A percentile compares a stretch with the other conserved stretches of the same genome.
Evolutionary conservation across 2,888 invertebrate genomes (phyloP).

Genomic region (Zeuzera pyrina): DNA sequence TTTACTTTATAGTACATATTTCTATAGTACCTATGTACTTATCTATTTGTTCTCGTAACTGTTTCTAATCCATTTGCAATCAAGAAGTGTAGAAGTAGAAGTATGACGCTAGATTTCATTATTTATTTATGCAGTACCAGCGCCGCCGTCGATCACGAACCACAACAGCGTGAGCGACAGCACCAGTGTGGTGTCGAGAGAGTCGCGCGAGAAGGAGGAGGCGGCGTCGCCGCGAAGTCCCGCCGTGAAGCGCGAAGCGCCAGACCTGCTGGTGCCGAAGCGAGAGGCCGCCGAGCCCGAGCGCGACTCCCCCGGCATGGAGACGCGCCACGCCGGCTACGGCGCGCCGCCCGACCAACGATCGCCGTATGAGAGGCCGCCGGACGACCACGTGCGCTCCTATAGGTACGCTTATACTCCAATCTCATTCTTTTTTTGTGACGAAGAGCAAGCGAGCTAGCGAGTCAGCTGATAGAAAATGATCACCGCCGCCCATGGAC

Average conservation of each 20-base stretch:
- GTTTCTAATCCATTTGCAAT: too few relatives aligned
- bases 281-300: constrained; percentile 76
- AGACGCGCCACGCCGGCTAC: constrained; percentile 77
- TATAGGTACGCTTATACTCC: constrained; percentile 50
- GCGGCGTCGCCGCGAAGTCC: constrained; percentile 51
- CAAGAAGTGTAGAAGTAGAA: too few relatives aligned
- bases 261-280: constrained; percentile 78
- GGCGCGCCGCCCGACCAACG: constrained; percentile 78
- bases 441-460: too few relatives aligned
- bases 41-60: too few relatives aligned
- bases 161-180: constrained; percentile 30
- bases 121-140: constrained; percentile 20
- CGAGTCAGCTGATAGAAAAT: too few relatives aligned
- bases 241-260: constrained; percentile 61
- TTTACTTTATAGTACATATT: too few relatives aligned
- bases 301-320: constrained; percentile 85
- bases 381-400: constrained; percentile 73
- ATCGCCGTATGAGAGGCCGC: constrained; percentile 79
- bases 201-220: constrained; percentile 19
- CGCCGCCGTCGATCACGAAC: constrained; percentile 22
- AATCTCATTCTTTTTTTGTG: too few relatives aligned
- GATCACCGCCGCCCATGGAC: too few relatives aligned
- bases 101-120: too few relatives aligned
- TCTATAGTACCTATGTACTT: too few relatives aligned
- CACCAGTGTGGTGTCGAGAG: constrained; percentile 27